phyloP scores from a whole-genome alignment of 2,888 invertebrate species.

The Phalera bucephala region DNA sequence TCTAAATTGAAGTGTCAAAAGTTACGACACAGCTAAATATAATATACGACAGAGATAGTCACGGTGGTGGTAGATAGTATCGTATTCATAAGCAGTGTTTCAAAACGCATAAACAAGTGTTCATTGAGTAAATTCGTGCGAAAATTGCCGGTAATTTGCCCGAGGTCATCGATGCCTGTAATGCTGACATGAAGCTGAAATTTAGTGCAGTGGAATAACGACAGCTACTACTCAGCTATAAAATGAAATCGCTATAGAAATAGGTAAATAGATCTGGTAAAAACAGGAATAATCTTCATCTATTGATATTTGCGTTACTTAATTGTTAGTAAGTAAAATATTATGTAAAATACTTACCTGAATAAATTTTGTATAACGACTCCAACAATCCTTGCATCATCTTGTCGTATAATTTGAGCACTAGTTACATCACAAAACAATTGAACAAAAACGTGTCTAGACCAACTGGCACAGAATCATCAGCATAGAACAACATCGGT shows the following conservation, averaged over 20 bases:
- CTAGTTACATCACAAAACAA: conserved; percentile 43
- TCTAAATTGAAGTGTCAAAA: conserved; percentile 24
- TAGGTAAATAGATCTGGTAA: too few species aligned
- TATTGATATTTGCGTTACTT: too few species aligned
- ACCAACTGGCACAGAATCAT: conserved; percentile 22
- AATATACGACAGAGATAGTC: conserved; percentile 12
- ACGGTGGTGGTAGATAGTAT: conserved; percentile 25
- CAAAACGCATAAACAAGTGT: conserved; percentile 22
- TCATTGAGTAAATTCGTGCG: conserved; percentile 26
- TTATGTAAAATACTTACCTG: conserved; percentile 62
- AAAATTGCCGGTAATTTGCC: conserved; percentile 30
- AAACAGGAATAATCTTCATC: too few species aligned
- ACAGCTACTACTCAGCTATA: too few species aligned
- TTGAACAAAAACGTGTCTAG: conserved; percentile 30
- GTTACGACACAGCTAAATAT: conserved; percentile 10
- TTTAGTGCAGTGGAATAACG: conserved; percentile 8
- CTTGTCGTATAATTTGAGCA: conserved; percentile 49
- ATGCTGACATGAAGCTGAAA: not conserved
- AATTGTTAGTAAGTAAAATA: too few species aligned
- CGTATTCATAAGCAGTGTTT: conserved; percentile 16
- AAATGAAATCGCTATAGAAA: too few species aligned
- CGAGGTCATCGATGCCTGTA: conserved; percentile 21
- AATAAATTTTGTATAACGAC: conserved; percentile 72
- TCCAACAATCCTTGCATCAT: conserved; percentile 80
- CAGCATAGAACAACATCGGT: conserved; percentile 40